Base-by-base conservation (phyloP, 2,113 vertebrate species). In the Pogonocichla stellata region DNA sequence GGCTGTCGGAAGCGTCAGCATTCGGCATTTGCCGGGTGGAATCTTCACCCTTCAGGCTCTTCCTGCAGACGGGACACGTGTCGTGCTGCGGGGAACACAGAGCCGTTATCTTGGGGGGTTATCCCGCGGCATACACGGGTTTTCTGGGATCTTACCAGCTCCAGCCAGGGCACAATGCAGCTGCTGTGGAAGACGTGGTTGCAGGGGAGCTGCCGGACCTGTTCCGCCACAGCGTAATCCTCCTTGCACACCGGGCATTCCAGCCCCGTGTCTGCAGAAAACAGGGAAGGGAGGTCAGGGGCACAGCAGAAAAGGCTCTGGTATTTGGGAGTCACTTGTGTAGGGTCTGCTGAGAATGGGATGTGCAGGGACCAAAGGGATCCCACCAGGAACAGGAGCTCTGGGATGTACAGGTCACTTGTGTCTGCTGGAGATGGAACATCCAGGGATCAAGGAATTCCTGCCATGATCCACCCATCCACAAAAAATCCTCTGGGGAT, bases 211-310 rank as follows among this genome's bases (percentile, higher is more conserved):
- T 99, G 99, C 96, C 99, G 98, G 66, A 99, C 99, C 28, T 98
- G 98, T 91, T 99, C 99, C 0, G 98, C 98, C 13, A 99, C 96
- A 0, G 96, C 26, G 67, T 99, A 99, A 96, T 99, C 99, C 81
- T 99, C 99, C 95, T 99, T 99, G 95, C 99, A 99, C 48, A 99
- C 99, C 1, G 99, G 99, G 92, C 99, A 99, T 96, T 99, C 99
- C 98, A 99, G 97, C 93, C 98, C 99, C 45, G 93, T 98, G 82
- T 99, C 99, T 88, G 75, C 1, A 0, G 64, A 36, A 45, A 78
- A 78, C 8, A 10, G 33, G 45, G 54, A 61, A 53, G 11, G 13
- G 8, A 9, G 40, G 31, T 56, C 23, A 74, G 28, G 6, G 23
- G n/a, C 7, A 24, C 14, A 23, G 50, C 19, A 43, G 34, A 3